Percentiles rank a stretch among this genome's conserved stretches.
These are phyloP conservation scores for Chydorus sphaericus DNA, from an alignment of 2,888 invertebrate species.

Conservation along the genomic window DNA sequence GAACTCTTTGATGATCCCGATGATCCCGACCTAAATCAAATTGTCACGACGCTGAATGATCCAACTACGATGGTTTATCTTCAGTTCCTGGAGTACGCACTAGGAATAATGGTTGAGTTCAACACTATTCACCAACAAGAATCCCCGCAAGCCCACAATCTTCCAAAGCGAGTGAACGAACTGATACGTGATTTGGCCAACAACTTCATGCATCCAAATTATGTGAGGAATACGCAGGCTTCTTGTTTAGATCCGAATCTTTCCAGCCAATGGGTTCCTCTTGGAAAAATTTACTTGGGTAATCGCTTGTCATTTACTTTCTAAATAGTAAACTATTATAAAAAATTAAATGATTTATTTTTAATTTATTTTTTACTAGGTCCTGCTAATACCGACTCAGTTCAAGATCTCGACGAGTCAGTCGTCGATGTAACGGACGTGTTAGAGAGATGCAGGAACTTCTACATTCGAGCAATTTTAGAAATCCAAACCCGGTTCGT, in stretches of 20 bases:
- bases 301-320: background rate
- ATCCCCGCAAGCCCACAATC: background rate
- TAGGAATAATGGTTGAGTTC: background rate
- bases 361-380: too few relatives aligned
- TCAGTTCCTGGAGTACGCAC: background rate
- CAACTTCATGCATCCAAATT: conserved; percentile 3
- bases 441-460: too few relatives aligned
- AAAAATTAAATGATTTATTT: background rate
- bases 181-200: conserved; percentile 1
- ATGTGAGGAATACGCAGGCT: background rate
- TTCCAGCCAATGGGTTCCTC: background rate
- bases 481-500: background rate
- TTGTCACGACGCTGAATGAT: conserved; percentile 19
- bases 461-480: background rate
- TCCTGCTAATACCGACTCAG: too few relatives aligned
- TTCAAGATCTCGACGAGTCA: too few relatives aligned
- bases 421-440: too few relatives aligned
- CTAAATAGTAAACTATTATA: background rate
- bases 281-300: conserved; percentile 8
- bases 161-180: background rate
- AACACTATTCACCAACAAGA: conserved; percentile 1
- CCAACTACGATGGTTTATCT: conserved; percentile 21
- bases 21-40: background rate
- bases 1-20: background rate
- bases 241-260: background rate